These are phyloP conservation scores for Trachymyrmex cornetzi DNA, from an alignment of 1,140 invertebrate species.

Conservation along the genomic window DNA sequence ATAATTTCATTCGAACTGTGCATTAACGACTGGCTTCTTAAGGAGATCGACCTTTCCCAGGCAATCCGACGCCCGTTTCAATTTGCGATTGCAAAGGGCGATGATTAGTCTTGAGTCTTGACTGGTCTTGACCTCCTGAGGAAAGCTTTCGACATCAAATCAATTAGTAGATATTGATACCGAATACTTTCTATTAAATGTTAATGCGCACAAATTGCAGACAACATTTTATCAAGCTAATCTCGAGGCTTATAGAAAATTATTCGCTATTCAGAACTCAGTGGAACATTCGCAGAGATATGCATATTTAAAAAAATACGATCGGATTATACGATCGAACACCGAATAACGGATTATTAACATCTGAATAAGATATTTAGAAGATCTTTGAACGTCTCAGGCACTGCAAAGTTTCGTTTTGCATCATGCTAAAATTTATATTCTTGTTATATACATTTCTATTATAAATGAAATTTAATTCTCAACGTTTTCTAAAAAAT, in stretches of 20 bases:
- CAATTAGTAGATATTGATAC: constrained; percentile 50
- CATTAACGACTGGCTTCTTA: constrained; percentile 48
- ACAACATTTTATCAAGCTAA: constrained; percentile 24
- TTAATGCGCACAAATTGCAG: constrained; percentile 37
- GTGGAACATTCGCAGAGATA: not conserved
- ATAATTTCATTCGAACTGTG: constrained; percentile 49
- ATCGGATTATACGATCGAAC: constrained; percentile 9
- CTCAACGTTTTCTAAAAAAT: not conserved
- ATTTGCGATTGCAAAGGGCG: constrained; percentile 55
- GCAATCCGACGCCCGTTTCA: constrained; percentile 50
- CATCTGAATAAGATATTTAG: not conserved
- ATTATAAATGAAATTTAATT: not conserved
- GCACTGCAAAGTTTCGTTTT: not conserved
- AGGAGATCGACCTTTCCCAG: constrained; percentile 55
- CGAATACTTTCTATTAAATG: constrained; percentile 41
- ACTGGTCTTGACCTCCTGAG: constrained; percentile 48
- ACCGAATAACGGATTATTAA: constrained; percentile 1
- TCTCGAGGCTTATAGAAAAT: constrained; percentile 41
- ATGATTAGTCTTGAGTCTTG: constrained; percentile 39
- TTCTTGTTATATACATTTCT: not conserved
- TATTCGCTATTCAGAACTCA: constrained; percentile 33
- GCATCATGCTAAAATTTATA: not conserved
- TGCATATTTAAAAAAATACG: not conserved
- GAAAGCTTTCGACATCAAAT: not conserved
- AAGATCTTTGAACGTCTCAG: not conserved